Conservation (phyloP, 2,113 vertebrate genomes). For the Notarius quadriscutis region DNA sequence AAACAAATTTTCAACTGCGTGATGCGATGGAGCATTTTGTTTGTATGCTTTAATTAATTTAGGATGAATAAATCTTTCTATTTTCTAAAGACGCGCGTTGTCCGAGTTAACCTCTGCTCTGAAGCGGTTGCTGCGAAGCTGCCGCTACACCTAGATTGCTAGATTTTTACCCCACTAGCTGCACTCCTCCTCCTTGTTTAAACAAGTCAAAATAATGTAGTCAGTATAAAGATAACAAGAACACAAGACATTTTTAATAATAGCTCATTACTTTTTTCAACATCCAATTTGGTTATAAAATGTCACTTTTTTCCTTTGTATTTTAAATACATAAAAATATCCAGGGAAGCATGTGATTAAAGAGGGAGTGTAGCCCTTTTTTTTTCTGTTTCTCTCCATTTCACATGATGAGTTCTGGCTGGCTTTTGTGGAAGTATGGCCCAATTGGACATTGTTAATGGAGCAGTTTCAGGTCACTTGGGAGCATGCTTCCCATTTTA, state of each 20-base stretch:
- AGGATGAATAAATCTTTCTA: too few species aligned
- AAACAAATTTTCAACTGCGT: too few species aligned
- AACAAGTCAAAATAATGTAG: background rate
- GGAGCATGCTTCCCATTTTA: constrained; percentile 71
- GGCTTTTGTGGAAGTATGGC: constrained; percentile 53
- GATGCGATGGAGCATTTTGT: too few species aligned
- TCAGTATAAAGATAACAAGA: background rate
- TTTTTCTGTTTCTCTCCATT: constrained; percentile 34
- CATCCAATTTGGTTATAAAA: background rate
- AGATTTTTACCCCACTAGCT: background rate
- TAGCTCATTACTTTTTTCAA: background rate
- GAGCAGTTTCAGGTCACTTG: constrained; percentile 61
- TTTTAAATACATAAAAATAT: constrained; percentile 19
- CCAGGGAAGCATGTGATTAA: constrained; percentile 7
- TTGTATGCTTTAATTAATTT: too few species aligned
- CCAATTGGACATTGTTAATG: constrained; percentile 72
- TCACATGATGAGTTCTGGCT: constrained; percentile 19
- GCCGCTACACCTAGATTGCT: background rate
- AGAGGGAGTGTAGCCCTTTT: constrained; percentile 32
- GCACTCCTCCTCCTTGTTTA: background rate
- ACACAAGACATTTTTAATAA: background rate
- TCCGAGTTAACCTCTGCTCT: too few species aligned
- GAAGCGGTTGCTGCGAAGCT: too few species aligned
- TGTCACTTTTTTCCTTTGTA: background rate
- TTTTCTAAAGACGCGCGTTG: too few species aligned